Conservation (phyloP, 1,140 invertebrate species). For the Trichonephila clavipes region DNA sequence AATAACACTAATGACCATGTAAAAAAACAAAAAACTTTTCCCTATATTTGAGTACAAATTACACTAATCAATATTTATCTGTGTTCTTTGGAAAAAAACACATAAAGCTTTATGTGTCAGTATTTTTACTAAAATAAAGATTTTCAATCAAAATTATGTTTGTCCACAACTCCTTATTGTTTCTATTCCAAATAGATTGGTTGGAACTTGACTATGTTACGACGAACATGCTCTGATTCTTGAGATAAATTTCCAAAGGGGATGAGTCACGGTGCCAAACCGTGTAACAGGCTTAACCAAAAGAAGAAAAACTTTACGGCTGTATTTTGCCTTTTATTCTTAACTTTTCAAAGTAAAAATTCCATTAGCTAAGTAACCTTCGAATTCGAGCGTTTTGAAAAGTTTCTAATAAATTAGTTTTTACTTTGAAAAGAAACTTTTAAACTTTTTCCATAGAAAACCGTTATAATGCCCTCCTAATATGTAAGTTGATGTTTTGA, state of each 20-base stretch:
- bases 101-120: neutral
- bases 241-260: neutral
- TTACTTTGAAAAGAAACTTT: too few species aligned
- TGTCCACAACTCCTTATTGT: neutral
- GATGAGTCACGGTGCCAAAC: neutral
- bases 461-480: too few species aligned
- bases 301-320: neutral
- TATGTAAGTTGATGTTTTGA: too few species aligned
- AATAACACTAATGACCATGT: neutral
- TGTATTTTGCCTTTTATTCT: neutral
- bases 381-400: too few species aligned
- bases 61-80: neutral
- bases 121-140: neutral
- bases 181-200: neutral
- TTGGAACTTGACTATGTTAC: neutral
- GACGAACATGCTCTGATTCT: constrained; percentile 3
- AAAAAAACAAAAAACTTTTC: neutral
- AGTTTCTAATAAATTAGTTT: too few species aligned
- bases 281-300: neutral
- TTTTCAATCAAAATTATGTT: neutral
- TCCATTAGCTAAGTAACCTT: neutral
- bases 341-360: neutral
- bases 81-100: neutral
- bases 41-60: neutral
- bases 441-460: too few species aligned